Conservation (phyloP, 2,888 invertebrate genomes). For the Neoaliturus tenellus region DNA sequence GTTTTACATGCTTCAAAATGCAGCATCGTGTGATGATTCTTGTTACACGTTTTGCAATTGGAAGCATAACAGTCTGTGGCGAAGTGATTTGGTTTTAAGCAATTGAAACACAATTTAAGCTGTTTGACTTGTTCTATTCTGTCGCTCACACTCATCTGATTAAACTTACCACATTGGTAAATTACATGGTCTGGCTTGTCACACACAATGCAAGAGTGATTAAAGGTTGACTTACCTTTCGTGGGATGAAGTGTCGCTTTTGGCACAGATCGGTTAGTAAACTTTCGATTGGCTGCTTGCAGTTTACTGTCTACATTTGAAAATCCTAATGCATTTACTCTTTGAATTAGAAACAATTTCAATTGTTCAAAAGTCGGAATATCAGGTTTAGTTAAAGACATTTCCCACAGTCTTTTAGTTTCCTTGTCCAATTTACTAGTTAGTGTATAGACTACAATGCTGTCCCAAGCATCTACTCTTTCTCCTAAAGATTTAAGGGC, state of each 20-base stretch:
- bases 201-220: neutral
- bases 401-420: neutral
- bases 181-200: neutral
- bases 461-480: neutral
- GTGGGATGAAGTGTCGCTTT: neutral
- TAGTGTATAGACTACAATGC: neutral
- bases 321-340: neutral
- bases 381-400: neutral
- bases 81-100: neutral
- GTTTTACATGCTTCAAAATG: neutral
- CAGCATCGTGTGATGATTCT: neutral
- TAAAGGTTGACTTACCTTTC: neutral
- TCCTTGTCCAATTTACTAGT: no score
- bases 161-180: neutral
- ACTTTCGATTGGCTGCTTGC: neutral
- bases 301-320: neutral
- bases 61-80: neutral
- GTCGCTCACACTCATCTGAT: neutral
- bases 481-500: neutral
- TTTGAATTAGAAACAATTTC: neutral
- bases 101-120: neutral
- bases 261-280: neutral
- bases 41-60: neutral
- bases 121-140: neutral
- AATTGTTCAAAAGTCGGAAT: neutral